These are phyloP conservation scores for Tipula lateralis DNA, from an alignment of 2,888 invertebrate species.

Conservation along the genomic window DNA sequence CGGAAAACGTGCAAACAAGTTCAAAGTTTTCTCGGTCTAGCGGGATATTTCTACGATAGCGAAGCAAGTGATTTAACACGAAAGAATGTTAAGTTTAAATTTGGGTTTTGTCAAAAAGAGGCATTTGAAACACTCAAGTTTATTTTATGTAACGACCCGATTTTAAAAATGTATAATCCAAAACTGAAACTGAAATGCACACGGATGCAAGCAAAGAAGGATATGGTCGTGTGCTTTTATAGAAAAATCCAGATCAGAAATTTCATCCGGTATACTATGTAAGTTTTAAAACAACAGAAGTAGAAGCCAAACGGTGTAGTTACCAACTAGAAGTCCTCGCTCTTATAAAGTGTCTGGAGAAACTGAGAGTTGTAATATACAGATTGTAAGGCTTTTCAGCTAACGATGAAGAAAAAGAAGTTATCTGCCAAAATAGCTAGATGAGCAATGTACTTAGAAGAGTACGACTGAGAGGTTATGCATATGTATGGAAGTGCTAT, in stretches of 20 bases:
- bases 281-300: background rate
- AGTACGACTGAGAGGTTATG: no score
- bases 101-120: no score
- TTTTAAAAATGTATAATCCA: no score
- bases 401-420: background rate
- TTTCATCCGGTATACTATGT: background rate
- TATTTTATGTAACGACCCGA: no score
- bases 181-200: no score
- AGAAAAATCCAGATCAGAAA: background rate
- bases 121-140: no score
- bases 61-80: background rate
- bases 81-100: no score
- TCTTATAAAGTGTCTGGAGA: no score
- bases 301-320: background rate
- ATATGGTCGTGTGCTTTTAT: no score
- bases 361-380: background rate
- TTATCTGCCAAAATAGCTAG: background rate
- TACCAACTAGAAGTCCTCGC: no score
- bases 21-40: background rate
- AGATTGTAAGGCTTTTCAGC: background rate
- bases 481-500: no score
- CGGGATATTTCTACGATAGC: background rate
- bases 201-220: no score
- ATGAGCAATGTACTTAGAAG: background rate
- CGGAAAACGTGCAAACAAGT: background rate